Evolutionary conservation across 2,113 vertebrate species (phyloP).

Genomic region (Peromyscus leucopus): DNA sequence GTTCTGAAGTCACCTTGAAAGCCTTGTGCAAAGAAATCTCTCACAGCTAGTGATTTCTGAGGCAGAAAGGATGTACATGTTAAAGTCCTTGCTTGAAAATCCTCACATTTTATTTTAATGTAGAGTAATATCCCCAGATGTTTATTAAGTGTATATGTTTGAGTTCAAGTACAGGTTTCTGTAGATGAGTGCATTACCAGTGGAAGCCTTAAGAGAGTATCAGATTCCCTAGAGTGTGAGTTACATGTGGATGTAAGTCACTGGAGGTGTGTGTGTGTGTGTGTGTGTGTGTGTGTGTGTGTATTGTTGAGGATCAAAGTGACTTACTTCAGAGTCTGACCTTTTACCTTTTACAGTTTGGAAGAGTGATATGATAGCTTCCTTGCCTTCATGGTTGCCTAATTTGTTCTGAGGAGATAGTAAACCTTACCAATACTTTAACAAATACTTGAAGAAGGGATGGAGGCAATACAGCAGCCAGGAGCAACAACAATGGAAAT

Average conservation of each 20-base stretch:
- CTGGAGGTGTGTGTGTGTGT: too few species aligned
- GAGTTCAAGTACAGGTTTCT: background rate
- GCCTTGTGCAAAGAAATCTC: background rate
- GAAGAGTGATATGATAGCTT: too few species aligned
- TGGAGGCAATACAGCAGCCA: background rate
- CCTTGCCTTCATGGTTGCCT: background rate
- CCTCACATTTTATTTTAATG: background rate
- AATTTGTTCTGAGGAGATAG: background rate
- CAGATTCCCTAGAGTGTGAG: background rate
- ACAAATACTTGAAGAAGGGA: background rate
- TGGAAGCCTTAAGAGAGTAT: background rate
- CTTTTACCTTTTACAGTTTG: background rate
- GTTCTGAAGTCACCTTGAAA: too few species aligned
- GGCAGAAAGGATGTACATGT: background rate
- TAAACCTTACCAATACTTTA: background rate
- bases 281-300: too few species aligned
- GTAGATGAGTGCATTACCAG: background rate
- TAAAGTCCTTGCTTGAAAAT: background rate
- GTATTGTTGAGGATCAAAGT: background rate
- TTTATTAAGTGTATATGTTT: background rate
- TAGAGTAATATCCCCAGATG: background rate
- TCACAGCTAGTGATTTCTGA: background rate
- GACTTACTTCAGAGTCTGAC: fast-evolving
- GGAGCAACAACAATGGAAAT: background rate
- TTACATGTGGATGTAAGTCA: background rate